Conservation (phyloP, 2,113 vertebrate species). For the Zonotrichia leucophrys region DNA sequence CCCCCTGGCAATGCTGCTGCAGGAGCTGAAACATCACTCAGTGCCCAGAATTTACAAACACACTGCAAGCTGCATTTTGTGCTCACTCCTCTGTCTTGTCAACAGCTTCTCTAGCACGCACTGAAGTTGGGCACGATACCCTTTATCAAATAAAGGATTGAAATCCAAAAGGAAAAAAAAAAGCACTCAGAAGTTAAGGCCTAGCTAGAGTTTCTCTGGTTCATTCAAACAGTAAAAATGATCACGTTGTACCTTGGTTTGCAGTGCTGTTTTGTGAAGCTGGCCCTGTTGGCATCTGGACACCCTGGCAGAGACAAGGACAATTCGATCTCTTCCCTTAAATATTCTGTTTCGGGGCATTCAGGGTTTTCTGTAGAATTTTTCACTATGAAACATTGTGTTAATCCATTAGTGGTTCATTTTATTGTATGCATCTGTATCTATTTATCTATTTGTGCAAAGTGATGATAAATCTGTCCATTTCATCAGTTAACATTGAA, state of each 20-base stretch:
- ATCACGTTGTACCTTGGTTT: background rate
- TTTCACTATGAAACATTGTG: background rate
- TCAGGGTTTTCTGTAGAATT: background rate
- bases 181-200: background rate
- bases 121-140: background rate
- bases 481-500: background rate
- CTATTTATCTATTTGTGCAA: background rate
- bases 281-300: background rate
- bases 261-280: background rate
- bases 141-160: background rate
- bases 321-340: background rate
- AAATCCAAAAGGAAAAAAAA: background rate
- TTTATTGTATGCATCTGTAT: background rate
- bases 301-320: background rate
- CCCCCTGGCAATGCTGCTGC: background rate
- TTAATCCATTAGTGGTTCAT: background rate
- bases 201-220: background rate
- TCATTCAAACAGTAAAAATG: background rate
- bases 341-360: background rate
- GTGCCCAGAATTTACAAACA: background rate
- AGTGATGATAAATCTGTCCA: background rate
- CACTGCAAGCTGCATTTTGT: background rate
- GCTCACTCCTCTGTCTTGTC: background rate
- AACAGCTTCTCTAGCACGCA: background rate
- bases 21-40: background rate